Base-by-base conservation (phyloP, 2,113 vertebrate genomes). In the Rafetus swinhoei region DNA sequence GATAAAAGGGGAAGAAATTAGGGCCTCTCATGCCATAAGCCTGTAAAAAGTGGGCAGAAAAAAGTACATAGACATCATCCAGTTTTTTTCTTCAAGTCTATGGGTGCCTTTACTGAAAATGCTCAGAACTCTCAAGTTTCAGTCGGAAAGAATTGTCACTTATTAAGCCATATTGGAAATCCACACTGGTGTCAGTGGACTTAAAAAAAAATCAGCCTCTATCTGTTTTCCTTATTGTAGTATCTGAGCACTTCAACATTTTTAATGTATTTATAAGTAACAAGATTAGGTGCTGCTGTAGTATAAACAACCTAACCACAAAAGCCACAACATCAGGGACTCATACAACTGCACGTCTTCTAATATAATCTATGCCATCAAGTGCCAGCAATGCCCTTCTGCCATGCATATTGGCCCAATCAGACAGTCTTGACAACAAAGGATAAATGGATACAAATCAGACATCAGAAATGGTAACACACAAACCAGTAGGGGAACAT, bases 91-190 rank as follows among this genome's bases (percentile, higher is more conserved):
- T 52, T 74, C 1, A 7, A 83, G 22, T 32, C 13, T 69, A 39
- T 94, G 50, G 19, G 72, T 77, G 56, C 60, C 77, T 60, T 69
- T 81, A 50, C 90, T 92, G 92, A 92, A 95, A 72, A 90, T 85
- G 50, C 39, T 10, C 2, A 4, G 19, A 35, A 16, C 11, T 69
- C 88, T 85, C n/a, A 32, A 16, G 93, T 85, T 87, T 32, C 57
- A 91, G 76, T 53, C 0, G 0, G 55, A 27, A 94, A 29, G 32
- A 69, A 69, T 32, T 35, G 65, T 35, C 16, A 69, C 32, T 69
- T 19, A 32, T 16, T 69, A 69, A 69, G 32, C 32, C 32, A 69
- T 35, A 69, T 32, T 69, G 65, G 65, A 69, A 69, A 69, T n/a
- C 65, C 65, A 35, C 32, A 69, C 32, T 35, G 16, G 65, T n/a